These are phyloP conservation scores for Simalia tracyae DNA, from an alignment of 2,797 vertebrate genomes.

Conservation along the genomic window DNA sequence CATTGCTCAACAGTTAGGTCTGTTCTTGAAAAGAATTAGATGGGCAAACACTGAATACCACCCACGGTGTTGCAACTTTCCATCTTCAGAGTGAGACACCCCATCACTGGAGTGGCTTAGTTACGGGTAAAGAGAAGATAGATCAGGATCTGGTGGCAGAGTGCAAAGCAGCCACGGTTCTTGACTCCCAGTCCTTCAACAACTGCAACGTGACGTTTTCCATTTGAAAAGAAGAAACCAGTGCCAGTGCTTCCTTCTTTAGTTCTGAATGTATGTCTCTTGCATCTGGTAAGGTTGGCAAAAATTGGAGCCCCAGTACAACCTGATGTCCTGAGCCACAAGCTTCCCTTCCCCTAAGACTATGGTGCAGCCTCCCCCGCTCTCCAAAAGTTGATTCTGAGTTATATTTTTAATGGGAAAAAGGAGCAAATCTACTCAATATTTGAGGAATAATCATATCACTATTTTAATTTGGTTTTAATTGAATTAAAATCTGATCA, in stretches of 20 bases:
- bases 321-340: not conserved
- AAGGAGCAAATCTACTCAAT: not conserved
- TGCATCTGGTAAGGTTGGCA: not conserved
- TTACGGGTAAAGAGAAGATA: not conserved
- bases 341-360: not conserved
- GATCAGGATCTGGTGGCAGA: not conserved
- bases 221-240: not conserved
- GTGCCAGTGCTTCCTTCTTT: not conserved
- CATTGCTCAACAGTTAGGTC: not conserved
- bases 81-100: too few species aligned
- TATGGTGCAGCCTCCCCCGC: not conserved
- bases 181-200: not conserved
- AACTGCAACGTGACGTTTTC: not conserved
- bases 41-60: not conserved
- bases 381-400: not conserved
- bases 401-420: not conserved
- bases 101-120: not conserved
- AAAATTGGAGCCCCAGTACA: not conserved
- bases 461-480: not conserved
- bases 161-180: not conserved
- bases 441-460: not conserved
- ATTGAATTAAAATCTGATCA: not conserved
- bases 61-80: too few species aligned
- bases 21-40: not conserved
- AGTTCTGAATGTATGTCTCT: not conserved